Evolutionary conservation across 2,797 vertebrate genomes (phyloP).

Genomic region (Menidia menidia): DNA sequence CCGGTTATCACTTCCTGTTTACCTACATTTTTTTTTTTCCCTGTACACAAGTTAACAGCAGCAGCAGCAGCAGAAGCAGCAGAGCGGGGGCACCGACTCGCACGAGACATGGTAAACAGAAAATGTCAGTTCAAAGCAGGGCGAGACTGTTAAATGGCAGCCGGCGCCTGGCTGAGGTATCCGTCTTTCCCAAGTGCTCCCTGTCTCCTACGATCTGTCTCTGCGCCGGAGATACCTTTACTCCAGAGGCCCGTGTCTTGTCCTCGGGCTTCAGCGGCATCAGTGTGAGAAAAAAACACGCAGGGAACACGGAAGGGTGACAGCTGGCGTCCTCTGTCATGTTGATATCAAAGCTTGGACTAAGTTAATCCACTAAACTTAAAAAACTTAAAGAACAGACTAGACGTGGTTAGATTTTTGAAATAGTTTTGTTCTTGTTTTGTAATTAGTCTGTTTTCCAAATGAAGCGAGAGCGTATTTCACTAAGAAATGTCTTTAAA

Average conservation of each 20-base stretch:
- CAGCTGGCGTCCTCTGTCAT: conserved; percentile 31
- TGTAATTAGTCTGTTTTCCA: background rate
- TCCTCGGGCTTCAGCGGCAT: conserved; percentile 64
- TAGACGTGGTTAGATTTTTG: background rate
- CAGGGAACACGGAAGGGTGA: conserved; percentile 20
- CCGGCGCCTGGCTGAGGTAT: conserved; percentile 86
- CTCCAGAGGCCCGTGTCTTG: conserved; percentile 83
- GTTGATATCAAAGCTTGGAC: conserved; percentile 21
- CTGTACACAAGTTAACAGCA: conserved; percentile 41
- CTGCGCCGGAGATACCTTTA: conserved; percentile 84
- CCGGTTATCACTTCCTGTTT: conserved; percentile 29
- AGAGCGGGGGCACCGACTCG: conserved; percentile 42
- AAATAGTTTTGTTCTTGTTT: background rate
- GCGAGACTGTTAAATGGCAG: conserved; percentile 90
- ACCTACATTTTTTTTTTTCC: conserved; percentile 16
- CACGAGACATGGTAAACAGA: conserved; percentile 50
- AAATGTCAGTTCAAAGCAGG: conserved; percentile 85
- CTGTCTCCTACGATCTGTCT: conserved; percentile 89
- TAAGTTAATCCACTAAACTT: background rate
- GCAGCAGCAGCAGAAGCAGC: conserved; percentile 44
- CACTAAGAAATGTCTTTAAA: background rate
- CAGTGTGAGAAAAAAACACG: conserved; percentile 36
- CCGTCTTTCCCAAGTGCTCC: conserved; percentile 87
- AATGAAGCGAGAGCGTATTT: background rate
- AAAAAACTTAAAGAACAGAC: background rate